These are phyloP conservation scores for Saturnia pavonia DNA, from an alignment of 2,888 invertebrate species.

Conservation along the genomic window DNA sequence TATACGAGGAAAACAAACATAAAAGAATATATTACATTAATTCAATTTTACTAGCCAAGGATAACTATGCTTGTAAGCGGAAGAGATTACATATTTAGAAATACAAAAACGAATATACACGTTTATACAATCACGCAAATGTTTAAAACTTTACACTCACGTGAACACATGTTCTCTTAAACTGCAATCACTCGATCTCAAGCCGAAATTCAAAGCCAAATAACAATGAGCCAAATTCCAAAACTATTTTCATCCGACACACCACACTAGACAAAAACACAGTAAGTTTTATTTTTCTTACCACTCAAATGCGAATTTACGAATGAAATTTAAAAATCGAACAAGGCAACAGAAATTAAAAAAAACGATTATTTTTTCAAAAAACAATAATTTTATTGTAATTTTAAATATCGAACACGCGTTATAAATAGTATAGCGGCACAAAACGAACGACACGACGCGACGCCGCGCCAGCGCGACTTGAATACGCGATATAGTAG, in stretches of 20 bases:
- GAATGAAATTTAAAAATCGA: background rate
- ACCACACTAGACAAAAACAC: constrained; percentile 16
- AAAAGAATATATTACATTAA: background rate
- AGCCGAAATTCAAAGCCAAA: constrained; percentile 24
- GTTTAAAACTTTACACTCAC: constrained; percentile 16
- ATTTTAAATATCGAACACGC: constrained; percentile 15
- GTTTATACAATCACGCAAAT: background rate
- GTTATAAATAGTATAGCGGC: constrained; percentile 13
- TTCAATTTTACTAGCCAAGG: background rate
- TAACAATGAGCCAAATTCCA: constrained; percentile 22
- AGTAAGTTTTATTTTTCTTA: background rate
- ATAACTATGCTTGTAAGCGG: background rate
- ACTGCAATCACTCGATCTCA: constrained; percentile 7
- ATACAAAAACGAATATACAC: background rate
- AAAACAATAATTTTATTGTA: background rate
- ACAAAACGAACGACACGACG: constrained; percentile 14
- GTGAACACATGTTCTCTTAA: constrained; percentile 15
- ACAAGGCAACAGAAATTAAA: background rate
- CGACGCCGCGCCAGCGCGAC: constrained; percentile 30
- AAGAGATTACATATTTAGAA: background rate
- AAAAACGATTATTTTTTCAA: background rate
- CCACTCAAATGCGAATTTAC: background rate
- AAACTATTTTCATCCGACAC: constrained; percentile 24
- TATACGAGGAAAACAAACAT: background rate
- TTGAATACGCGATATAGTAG: background rate